Conservation (phyloP, 2,113 vertebrate genomes). For the Atractosteus spatula region DNA sequence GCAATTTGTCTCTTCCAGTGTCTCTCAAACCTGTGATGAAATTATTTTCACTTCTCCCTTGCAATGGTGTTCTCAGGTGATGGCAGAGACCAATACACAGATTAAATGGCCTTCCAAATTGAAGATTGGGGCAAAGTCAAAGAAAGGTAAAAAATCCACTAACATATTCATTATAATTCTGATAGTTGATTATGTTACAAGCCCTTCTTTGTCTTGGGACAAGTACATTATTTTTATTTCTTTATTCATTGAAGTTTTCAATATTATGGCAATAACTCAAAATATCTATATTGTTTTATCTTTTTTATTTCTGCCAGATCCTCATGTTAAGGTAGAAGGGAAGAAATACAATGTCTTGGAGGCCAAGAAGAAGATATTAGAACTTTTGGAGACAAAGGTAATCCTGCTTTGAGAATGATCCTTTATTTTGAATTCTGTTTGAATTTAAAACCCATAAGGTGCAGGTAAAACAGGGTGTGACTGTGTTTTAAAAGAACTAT, state of each 20-base stretch:
- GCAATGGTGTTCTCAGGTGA: conserved; percentile 57
- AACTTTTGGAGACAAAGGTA: conserved; percentile 70
- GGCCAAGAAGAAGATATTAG: conserved; percentile 68
- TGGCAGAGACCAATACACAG: conserved; percentile 72
- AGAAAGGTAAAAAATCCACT: conserved; percentile 60
- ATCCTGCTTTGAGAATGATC: conserved; percentile 1
- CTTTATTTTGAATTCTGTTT: too few relatives aligned
- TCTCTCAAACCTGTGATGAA: not conserved
- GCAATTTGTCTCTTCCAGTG: not conserved
- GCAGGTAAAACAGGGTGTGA: too few relatives aligned
- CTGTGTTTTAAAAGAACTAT: too few relatives aligned
- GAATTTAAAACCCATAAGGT: too few relatives aligned
- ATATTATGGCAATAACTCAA: not conserved
- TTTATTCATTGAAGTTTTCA: too few relatives aligned
- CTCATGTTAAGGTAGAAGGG: conserved; percentile 73
- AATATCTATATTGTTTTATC: not conserved
- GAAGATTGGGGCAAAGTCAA: conserved; percentile 76
- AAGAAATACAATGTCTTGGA: conserved; percentile 55
- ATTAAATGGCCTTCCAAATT: conserved; percentile 79
- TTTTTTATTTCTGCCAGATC: conserved; percentile 48
- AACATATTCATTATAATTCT: not conserved
- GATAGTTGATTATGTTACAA: not conserved
- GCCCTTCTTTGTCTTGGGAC: not conserved
- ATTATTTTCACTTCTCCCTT: conserved; percentile 6
- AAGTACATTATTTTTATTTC: not conserved